A percentile compares a stretch with the other conserved stretches of the same genome.
Evolutionary conservation across 2,888 invertebrate genomes (phyloP).

Genomic region (Tryphoninae sp.): DNA sequence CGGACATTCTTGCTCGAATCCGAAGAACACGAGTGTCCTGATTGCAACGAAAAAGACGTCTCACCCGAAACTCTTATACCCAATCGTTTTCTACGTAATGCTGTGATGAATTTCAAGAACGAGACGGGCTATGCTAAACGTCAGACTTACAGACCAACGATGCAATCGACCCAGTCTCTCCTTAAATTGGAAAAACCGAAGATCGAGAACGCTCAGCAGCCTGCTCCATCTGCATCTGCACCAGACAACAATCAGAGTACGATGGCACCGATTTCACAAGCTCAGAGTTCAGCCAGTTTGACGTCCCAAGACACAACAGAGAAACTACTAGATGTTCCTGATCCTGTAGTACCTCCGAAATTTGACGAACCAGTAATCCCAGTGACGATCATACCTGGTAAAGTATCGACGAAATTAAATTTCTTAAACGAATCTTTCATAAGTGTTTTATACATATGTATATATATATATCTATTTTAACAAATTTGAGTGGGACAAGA

Average conservation of each 20-base stretch:
- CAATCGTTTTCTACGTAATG: constrained; percentile 93
- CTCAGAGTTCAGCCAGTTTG: neutral
- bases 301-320: constrained; percentile 33
- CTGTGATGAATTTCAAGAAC: constrained; percentile 94
- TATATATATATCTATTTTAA: no score
- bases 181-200: constrained; percentile 60
- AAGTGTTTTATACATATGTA: neutral
- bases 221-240: neutral
- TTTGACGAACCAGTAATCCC: constrained; percentile 42
- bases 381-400: constrained; percentile 50
- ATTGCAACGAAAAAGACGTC: constrained; percentile 95
- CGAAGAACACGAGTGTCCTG: constrained; percentile 97
- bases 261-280: neutral
- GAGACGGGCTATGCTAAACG: constrained; percentile 92
- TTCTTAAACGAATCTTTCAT: neutral
- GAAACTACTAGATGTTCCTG: constrained; percentile 10
- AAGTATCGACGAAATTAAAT: constrained; percentile 16
- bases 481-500: neutral
- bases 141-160: constrained; percentile 73
- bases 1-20: constrained; percentile 94
- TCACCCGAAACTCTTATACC: constrained; percentile 96
- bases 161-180: constrained; percentile 30
- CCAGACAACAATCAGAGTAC: constrained; percentile 42
- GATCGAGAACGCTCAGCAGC: constrained; percentile 33
- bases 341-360: constrained; percentile 19